These are phyloP conservation scores for Limnephilus lunatus DNA, from an alignment of 2,888 invertebrate species.

Conservation along the genomic window DNA sequence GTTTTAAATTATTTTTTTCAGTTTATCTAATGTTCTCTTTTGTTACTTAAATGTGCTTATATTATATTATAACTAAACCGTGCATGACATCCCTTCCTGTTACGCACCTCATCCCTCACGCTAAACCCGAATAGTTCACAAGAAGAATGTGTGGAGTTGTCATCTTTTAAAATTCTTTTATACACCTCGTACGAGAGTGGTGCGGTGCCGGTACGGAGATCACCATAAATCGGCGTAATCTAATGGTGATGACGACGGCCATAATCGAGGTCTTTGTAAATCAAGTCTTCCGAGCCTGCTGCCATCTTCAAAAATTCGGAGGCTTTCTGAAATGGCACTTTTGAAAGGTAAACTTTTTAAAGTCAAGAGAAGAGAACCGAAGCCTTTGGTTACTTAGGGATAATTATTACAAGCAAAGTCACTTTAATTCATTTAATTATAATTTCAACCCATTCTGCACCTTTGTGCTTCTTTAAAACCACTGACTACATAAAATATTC, in stretches of 20 bases:
- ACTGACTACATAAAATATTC: no score
- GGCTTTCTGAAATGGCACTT: neutral
- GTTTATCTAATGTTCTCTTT: no score
- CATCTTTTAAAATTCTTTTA: neutral
- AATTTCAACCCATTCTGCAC: neutral
- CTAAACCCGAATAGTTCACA: neutral
- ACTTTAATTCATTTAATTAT: neutral
- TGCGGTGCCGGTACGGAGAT: neutral
- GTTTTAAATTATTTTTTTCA: no score
- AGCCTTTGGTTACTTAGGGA: neutral
- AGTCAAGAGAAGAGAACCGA: neutral
- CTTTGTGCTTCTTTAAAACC: neutral
- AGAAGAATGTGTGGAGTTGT: neutral
- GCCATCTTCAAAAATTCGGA: neutral
- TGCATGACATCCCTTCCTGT: neutral
- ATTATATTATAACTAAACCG: neutral
- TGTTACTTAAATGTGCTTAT: no score
- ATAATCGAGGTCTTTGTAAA: neutral
- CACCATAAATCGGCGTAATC: neutral
- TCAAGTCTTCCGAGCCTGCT: neutral
- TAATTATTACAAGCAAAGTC: neutral
- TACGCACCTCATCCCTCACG: neutral
- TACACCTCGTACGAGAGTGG: neutral
- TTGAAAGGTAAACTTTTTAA: neutral
- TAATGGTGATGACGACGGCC: constrained; percentile 2